A percentile compares a stretch with the other conserved stretches of the same genome.
Evolutionary conservation across 2,797 vertebrate species (phyloP).

Genomic region (Ctenochaetus hawaiiensis): DNA sequence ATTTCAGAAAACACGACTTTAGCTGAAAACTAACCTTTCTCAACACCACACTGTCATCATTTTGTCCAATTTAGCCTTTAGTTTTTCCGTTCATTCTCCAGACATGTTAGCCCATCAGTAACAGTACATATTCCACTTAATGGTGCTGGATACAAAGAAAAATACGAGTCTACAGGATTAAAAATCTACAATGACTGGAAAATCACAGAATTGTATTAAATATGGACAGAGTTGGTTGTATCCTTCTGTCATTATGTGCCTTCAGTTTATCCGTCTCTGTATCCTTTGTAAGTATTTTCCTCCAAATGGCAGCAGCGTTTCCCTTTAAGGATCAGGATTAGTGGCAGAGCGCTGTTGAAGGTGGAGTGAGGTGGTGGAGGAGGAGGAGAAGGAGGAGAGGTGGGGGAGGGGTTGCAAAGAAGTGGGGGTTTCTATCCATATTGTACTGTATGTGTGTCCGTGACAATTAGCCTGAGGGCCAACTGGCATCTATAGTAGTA

Average conservation of each 20-base stretch:
- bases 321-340: slow-evolving; percentile 83
- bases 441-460: slow-evolving; percentile 64
- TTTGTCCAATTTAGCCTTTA: background rate
- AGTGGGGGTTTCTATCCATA: slow-evolving; percentile 59
- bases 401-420: slow-evolving; percentile 57
- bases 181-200: background rate
- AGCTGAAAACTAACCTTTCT: too few relatives aligned
- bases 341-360: slow-evolving; percentile 55
- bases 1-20: background rate
- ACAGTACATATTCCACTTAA: background rate
- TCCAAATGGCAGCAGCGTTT: slow-evolving; percentile 49
- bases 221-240: background rate
- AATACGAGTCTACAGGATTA: background rate
- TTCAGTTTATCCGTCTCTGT: background rate
- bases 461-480: slow-evolving; percentile 60
- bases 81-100: background rate
- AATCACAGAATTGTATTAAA: background rate
- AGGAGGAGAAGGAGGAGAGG: slow-evolving; percentile 1
- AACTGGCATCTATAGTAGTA: slow-evolving; percentile 50
- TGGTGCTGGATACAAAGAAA: background rate
- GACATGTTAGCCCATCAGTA: background rate
- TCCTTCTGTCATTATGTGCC: background rate
- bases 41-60: background rate
- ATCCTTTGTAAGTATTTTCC: slow-evolving; percentile 17
- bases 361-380: slow-evolving; percentile 55